Base-by-base conservation (phyloP, 1,140 invertebrate genomes). In the Radopholus similis region DNA sequence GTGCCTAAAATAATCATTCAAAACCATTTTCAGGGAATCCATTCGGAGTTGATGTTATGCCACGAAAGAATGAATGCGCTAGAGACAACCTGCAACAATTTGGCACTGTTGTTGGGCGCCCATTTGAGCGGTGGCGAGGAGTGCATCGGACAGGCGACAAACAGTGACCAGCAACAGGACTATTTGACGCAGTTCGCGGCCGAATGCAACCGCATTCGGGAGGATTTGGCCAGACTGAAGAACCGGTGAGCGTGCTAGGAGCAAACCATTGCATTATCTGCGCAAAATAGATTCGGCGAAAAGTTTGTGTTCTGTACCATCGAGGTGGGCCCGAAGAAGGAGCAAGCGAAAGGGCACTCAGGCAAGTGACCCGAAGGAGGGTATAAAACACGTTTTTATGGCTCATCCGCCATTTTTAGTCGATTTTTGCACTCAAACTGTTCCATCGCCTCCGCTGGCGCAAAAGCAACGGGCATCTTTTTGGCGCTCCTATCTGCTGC, bases 51-150 rank as follows among this genome's bases (percentile, higher is more conserved):
- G 21, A 18, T 56, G 40, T 40, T 71, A 8, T 74, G 64, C 38
- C 71, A 74, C 23, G 72, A 72, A 30, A 42, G 71, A 23, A 66
- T 72, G 51, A 66, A 73, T 47, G 51, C 70, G 8, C 47, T 72
- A 42, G 71, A 72, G 38, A 68, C 71, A 8, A 60, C 51, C 13
- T 74, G 71, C 28, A 57, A 72, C 37, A 66, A 51, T 37, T 53
- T 72, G 70, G n/a, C 65, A 49, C 35, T 49, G 26, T 49, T 54
- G n/a, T 66, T 65, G 35, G 58, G 55, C n/a, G 54, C 15, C n/a
- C 30, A 42, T 47, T 37, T 38, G 35, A 21, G 23, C 56, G 28
- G 40, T 40, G 21, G 35, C 35, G 56, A 37, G 15, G 3, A 9
- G 40, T 8, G 11, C 40, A 58, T 26, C 26, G 34, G 1, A 2